Evolutionary conservation across 1,140 invertebrate species (phyloP).

Genomic region (Penaeus japonicus): DNA sequence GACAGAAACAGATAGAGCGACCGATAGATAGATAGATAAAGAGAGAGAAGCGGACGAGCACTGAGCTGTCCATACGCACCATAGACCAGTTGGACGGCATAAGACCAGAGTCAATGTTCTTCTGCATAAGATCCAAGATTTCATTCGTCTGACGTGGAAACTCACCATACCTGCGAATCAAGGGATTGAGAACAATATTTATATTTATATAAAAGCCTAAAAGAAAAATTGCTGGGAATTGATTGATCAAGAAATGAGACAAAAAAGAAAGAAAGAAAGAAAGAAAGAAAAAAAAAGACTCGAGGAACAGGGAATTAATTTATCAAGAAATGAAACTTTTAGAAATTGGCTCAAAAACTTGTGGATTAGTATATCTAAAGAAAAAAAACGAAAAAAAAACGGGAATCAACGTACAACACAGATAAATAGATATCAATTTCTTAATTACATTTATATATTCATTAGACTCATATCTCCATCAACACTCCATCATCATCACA

Average conservation of each 20-base stretch:
- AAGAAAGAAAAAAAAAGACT: neutral
- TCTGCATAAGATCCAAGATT: conserved; percentile 58
- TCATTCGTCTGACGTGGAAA: conserved; percentile 59
- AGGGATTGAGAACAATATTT: neutral
- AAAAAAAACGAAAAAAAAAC: too few relatives aligned
- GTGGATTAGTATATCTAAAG: too few relatives aligned
- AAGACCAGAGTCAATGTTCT: conserved; percentile 56
- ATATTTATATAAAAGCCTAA: neutral
- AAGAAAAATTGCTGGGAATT: too few relatives aligned
- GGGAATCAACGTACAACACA: too few relatives aligned
- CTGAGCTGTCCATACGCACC: conserved; percentile 56
- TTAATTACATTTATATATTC: too few relatives aligned
- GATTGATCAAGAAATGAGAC: neutral
- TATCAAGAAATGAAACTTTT: neutral
- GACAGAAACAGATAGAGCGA: too few relatives aligned
- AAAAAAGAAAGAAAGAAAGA: neutral
- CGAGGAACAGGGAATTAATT: neutral
- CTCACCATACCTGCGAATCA: conserved; percentile 43
- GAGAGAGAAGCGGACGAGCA: too few relatives aligned
- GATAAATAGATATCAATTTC: too few relatives aligned
- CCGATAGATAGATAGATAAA: too few relatives aligned
- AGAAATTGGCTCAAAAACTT: too few relatives aligned
- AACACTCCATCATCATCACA: too few relatives aligned
- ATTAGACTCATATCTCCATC: too few relatives aligned
- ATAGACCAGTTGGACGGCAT: conserved; percentile 59